Evolutionary conservation across 2,888 invertebrate species (phyloP).

Genomic region (Macrophya annulata): DNA sequence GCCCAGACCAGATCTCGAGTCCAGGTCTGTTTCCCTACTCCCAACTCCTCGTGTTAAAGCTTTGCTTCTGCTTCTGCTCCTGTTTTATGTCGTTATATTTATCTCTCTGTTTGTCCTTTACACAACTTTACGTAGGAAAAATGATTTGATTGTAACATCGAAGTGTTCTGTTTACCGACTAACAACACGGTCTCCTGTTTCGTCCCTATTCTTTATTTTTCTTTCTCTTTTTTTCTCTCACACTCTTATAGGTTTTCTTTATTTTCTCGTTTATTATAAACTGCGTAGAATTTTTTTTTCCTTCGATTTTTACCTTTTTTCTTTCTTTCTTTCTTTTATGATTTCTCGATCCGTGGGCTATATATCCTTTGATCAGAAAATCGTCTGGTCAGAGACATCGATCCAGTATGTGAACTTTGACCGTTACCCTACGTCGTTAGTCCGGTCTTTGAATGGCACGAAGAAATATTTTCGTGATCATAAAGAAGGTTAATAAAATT

Average conservation of each 20-base stretch:
- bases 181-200: constrained; percentile 25
- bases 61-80: background rate
- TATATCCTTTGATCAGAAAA: constrained; percentile 10
- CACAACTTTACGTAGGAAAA: background rate
- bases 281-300: background rate
- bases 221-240: background rate
- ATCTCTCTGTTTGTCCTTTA: constrained; percentile 42
- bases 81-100: constrained; percentile 48
- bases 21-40: constrained; percentile 42
- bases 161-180: constrained; percentile 50
- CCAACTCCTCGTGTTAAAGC: background rate
- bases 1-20: constrained; percentile 30
- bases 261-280: background rate
- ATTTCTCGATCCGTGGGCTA: background rate
- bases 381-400: background rate
- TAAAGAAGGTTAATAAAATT: background rate
- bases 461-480: background rate
- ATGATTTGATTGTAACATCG: constrained; percentile 52
- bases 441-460: background rate
- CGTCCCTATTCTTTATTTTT: background rate
- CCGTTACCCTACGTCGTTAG: background rate
- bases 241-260: background rate
- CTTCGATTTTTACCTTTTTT: background rate
- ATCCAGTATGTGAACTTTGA: background rate
- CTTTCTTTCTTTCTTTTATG: background rate